phyloP scores from a whole-genome alignment of 2,888 invertebrate genomes.

The Coelopa pilipes region DNA sequence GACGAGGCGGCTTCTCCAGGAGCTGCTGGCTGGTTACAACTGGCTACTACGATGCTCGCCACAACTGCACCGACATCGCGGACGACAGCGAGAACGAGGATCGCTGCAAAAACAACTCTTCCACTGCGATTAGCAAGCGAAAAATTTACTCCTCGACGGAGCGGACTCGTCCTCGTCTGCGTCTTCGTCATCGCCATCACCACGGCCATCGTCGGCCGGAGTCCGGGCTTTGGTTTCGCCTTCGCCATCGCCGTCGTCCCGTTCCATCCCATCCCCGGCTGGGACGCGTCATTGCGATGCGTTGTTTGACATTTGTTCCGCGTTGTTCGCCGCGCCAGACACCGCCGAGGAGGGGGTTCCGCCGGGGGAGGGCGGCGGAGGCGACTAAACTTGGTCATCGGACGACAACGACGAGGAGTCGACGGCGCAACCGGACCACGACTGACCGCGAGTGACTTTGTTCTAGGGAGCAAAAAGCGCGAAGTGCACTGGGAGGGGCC shows the following conservation, averaged over 20 bases:
- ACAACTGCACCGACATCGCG: constrained; percentile 19
- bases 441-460: neutral
- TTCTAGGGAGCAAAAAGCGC: neutral
- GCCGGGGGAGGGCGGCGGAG: too few species aligned
- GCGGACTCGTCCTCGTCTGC: neutral
- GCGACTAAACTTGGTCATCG: constrained; percentile 32
- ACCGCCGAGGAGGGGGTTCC: constrained; percentile 1
- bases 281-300: constrained; percentile 7
- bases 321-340: constrained; percentile 11
- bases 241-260: too few species aligned
- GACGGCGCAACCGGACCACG: neutral
- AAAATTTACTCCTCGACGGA: constrained; percentile 28
- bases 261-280: neutral
- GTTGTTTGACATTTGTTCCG: constrained; percentile 35
- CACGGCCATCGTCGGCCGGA: neutral
- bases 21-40: neutral
- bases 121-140: constrained; percentile 31
- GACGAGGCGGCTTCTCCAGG: too few species aligned
- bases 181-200: neutral
- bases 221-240: too few species aligned
- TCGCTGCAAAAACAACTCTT: constrained; percentile 3
- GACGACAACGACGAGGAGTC: constrained; percentile 10
- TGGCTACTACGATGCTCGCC: constrained; percentile 2
- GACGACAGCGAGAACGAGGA: neutral
- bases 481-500: neutral